phyloP scores from a whole-genome alignment of 2,797 vertebrate genomes.

The Sebastes hubbsi region DNA sequence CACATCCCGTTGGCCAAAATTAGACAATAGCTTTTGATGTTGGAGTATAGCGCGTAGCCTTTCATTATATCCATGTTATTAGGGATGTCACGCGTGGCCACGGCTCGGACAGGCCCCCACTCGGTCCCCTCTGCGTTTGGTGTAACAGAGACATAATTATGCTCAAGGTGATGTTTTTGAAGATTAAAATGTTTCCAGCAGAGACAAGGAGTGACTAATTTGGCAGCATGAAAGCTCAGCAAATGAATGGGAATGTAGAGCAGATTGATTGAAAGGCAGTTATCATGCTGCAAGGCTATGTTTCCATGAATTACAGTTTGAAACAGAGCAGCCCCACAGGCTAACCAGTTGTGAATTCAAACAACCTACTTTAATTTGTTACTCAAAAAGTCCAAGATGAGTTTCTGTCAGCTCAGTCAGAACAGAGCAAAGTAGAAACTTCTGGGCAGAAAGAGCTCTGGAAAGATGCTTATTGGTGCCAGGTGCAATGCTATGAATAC shows the following conservation, averaged over 20 bases:
- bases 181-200: constrained; percentile 61
- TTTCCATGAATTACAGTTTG: constrained; percentile 49
- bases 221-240: constrained; percentile 50
- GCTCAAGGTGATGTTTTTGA: constrained; percentile 71
- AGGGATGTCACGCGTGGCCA: constrained; percentile 52
- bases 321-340: constrained; percentile 29
- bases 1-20: constrained; percentile 70
- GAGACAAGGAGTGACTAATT: constrained; percentile 59
- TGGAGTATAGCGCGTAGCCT: constrained; percentile 50
- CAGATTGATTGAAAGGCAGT: constrained; percentile 63
- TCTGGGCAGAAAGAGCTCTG: neutral
- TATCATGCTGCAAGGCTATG: constrained; percentile 41
- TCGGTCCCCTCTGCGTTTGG: constrained; percentile 32
- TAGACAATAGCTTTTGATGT: constrained; percentile 78
- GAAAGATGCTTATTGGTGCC: neutral
- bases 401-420: constrained; percentile 13
- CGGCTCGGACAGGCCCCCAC: constrained; percentile 38
- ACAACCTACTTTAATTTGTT: constrained; percentile 45
- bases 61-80: constrained; percentile 70
- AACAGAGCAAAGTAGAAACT: neutral
- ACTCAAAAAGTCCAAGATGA: constrained; percentile 12
- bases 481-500: neutral
- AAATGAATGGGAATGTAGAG: constrained; percentile 50
- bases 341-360: constrained; percentile 41
- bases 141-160: constrained; percentile 56